These are phyloP conservation scores for Pseudorhombus dupliciocellatus DNA, from an alignment of 2,113 vertebrate species.

Conservation along the genomic window DNA sequence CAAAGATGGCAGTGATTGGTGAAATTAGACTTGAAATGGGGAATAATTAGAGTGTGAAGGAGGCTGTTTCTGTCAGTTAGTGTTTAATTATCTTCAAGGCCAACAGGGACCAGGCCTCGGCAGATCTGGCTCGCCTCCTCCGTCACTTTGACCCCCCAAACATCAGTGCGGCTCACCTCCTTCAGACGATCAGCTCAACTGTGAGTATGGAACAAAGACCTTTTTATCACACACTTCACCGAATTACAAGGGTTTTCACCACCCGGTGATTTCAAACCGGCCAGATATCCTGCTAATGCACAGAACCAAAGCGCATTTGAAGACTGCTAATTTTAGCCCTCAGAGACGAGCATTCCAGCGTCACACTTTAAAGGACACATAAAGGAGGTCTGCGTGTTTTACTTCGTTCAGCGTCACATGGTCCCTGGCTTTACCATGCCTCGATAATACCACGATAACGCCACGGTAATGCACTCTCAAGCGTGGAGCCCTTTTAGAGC, in stretches of 20 bases:
- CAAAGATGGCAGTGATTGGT: constrained; percentile 75
- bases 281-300: no score
- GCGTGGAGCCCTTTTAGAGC: background rate
- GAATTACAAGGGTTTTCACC: no score
- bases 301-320: background rate
- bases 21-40: constrained; percentile 72
- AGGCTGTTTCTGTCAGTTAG: constrained; percentile 67
- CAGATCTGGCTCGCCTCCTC: constrained; percentile 23
- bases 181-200: background rate
- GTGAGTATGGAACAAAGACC: no score
- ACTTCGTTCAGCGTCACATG: background rate
- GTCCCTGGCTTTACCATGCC: background rate
- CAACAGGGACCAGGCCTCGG: constrained; percentile 41
- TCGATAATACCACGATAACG: background rate
- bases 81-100: constrained; percentile 69
- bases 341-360: background rate
- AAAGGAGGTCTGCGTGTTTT: background rate
- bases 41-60: constrained; percentile 70
- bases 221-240: no score
- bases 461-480: background rate
- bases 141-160: constrained; percentile 21
- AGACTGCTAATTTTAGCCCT: background rate
- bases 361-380: background rate
- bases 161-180: constrained; percentile 36
- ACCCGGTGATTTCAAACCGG: no score